Conservation (phyloP, 2,797 vertebrate species). For the Oryzias sinensis region DNA sequence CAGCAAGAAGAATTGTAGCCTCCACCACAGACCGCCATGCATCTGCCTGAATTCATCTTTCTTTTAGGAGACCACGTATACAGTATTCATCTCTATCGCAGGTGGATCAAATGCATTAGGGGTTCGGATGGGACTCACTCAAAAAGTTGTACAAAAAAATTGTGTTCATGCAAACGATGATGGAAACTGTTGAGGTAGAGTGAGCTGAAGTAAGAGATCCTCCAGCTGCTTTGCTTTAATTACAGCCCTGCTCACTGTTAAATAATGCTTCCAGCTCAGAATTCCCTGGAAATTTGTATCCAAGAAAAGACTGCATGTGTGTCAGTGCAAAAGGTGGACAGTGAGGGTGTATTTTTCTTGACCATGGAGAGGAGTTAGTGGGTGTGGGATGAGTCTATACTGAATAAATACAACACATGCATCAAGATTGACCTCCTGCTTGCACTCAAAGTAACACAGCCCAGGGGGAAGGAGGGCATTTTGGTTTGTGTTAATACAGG, state of each 20-base stretch:
- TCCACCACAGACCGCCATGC: no score
- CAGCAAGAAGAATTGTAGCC: no score
- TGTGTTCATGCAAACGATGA: not conserved
- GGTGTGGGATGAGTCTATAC: constrained; percentile 43
- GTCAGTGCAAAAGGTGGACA: constrained; percentile 27
- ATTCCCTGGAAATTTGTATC: constrained; percentile 25
- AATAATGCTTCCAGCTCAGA: constrained; percentile 17
- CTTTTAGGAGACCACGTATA: no score
- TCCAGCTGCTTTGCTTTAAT: constrained; percentile 2
- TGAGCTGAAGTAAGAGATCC: not conserved
- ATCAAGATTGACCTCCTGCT: constrained; percentile 38
- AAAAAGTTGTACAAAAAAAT: not conserved
- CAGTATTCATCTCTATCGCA: no score
- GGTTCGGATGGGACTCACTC: no score
- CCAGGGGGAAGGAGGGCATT: constrained; percentile 8
- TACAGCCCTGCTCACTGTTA: not conserved
- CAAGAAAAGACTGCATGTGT: constrained; percentile 31
- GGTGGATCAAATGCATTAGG: no score
- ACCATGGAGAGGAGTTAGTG: constrained; percentile 31
- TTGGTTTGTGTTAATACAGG: constrained; percentile 4
- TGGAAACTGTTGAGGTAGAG: not conserved
- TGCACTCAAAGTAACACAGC: constrained; percentile 20
- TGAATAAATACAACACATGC: constrained; percentile 22
- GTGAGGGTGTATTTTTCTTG: constrained; percentile 30
- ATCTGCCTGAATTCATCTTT: no score